Evolutionary conservation across 2,888 invertebrate genomes (phyloP), one percentile per base, ranked within the genome.

Genomic region (Phaonia tiefii): DNA sequence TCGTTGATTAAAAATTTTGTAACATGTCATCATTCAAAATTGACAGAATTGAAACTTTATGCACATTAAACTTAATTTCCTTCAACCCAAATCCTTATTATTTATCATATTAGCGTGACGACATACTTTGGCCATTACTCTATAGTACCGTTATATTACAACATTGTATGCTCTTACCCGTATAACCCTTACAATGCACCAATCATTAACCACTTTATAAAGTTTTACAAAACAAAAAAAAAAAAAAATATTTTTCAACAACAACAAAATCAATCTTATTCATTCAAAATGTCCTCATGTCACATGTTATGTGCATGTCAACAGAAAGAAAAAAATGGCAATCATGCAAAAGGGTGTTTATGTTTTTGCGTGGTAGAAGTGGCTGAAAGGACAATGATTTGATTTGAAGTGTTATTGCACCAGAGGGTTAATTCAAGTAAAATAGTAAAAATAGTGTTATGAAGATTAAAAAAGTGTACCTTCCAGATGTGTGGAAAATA

Each of bases 271-370:
- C 80, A 80, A 80, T 80, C 80, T 80, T 80, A 80, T 80, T 80
- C 80, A 77, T 77, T 77, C 80, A 80, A 80, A 66, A 51, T 80
- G 80, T 80, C 80, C 80, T 80, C 74, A 74, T 80, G 76, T 80
- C 80, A 80, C 76, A 80, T 80, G 76, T 77, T 80, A 80, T 31
- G 54, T 20, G 25, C 13, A 54, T 22, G 25, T 22, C 54, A 54
- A 25, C 25, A 39, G 63, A 26, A 54, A 51, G 26, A 25, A 4
- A 75, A 15, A 63, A 65, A 65, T 54, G 54, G 25, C 54, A 51
- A 67, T 15, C 44, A 44, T 15, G 4, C 8, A 31, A 13, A 72
- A 8, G 54, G 54, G 54, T 25, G 20, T 49, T 22, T n/a, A n/a
- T n/a, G n/a, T n/a, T n/a, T n/a, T n/a, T n/a, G n/a, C n/a, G n/a